Percentiles rank a stretch among this genome's conserved stretches.
Conservation (phyloP, 1,140 invertebrate genomes). For the Anagrus nilaparvatae region DNA sequence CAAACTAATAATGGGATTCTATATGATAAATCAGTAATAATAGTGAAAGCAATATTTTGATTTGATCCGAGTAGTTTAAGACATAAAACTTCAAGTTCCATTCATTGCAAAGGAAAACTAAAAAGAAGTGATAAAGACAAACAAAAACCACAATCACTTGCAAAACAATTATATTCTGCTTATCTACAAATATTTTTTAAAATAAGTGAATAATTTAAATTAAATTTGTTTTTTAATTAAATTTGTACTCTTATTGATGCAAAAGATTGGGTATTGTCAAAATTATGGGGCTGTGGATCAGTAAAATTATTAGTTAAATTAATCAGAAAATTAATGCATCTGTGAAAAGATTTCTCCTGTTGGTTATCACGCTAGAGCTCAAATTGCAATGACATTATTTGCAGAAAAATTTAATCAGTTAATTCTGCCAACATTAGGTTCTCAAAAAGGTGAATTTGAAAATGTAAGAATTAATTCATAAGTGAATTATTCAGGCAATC, state of each 20-base stretch:
- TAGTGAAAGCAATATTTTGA: conserved; percentile 32
- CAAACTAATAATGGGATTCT: conserved; percentile 28
- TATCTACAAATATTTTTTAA: conserved; percentile 15
- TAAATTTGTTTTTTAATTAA: neutral
- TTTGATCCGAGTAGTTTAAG: conserved; percentile 57
- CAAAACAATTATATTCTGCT: conserved; percentile 43
- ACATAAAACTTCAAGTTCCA: conserved; percentile 61
- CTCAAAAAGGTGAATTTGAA: conserved; percentile 96
- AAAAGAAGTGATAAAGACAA: conserved; percentile 42
- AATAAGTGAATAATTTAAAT: conserved; percentile 13
- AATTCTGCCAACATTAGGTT: conserved; percentile 77
- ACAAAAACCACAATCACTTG: conserved; percentile 41
- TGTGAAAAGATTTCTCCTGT: conserved; percentile 71
- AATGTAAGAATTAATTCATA: conserved; percentile 96
- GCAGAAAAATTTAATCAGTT: conserved; percentile 76
- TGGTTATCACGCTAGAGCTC: conserved; percentile 71
- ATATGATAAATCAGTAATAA: conserved; percentile 20
- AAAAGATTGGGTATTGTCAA: conserved; percentile 42
- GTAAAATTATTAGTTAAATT: conserved; percentile 42
- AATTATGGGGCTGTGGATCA: conserved; percentile 38
- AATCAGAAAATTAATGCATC: conserved; percentile 47
- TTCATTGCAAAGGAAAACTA: conserved; percentile 39
- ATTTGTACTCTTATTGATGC: conserved; percentile 18
- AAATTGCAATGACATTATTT: conserved; percentile 60
- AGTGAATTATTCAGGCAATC: conserved; percentile 94